A percentile compares a stretch with the other conserved stretches of the same genome.
These are phyloP conservation scores for Leuctra nigra DNA, from an alignment of 2,888 invertebrate species.

Conservation along the genomic window DNA sequence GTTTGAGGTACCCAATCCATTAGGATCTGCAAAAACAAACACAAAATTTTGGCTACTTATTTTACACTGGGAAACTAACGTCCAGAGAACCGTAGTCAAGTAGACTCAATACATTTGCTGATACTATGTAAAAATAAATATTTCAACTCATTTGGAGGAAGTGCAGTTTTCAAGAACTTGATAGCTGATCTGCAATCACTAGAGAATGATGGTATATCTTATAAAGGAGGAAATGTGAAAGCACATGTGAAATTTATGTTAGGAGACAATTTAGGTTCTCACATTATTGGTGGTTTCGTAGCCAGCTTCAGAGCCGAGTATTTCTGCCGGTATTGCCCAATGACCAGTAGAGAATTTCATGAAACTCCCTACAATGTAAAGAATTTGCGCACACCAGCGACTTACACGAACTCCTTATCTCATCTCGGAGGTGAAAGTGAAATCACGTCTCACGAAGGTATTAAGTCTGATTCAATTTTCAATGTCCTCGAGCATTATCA, in stretches of 20 bases:
- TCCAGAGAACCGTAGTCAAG: constrained; percentile 24
- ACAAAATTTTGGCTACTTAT: too few relatives aligned
- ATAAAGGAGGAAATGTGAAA: constrained; percentile 5
- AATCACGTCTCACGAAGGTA: constrained; percentile 25
- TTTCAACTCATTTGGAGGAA: constrained; percentile 11
- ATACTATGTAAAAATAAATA: constrained; percentile 19
- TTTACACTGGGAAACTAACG: too few relatives aligned
- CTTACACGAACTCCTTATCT: neutral
- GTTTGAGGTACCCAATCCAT: constrained; percentile 29
- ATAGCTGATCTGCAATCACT: constrained; percentile 22
- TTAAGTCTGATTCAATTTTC: constrained; percentile 32
- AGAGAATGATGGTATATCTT: constrained; percentile 19
- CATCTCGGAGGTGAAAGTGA: too few relatives aligned
- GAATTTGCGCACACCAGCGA: neutral
- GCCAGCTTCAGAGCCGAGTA: constrained; percentile 28
- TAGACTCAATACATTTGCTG: constrained; percentile 27
- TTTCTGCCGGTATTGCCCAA: constrained; percentile 30
- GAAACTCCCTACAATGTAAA: neutral
- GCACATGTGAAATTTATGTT: constrained; percentile 27
- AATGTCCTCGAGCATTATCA: constrained; percentile 33
- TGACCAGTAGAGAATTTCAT: neutral
- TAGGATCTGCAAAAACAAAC: constrained; percentile 25
- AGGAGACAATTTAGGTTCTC: constrained; percentile 31
- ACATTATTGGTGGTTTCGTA: constrained; percentile 29
- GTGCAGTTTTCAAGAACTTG: constrained; percentile 22